Percentiles rank a stretch among this genome's conserved stretches.
Evolutionary conservation across 2,888 invertebrate species (phyloP).

Genomic region (Dioctria linearis): DNA sequence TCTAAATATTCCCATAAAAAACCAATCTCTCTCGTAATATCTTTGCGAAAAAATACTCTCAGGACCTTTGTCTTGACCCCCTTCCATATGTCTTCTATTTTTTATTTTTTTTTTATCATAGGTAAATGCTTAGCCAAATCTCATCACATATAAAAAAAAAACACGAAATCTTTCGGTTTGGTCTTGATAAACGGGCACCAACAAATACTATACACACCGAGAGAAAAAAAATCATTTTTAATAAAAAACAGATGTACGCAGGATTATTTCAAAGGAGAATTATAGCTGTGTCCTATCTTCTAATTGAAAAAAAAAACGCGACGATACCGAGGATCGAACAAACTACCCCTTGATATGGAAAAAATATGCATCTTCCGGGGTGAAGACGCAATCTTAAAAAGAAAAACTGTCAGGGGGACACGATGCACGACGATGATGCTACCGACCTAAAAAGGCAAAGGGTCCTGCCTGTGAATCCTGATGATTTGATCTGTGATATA

Average conservation of each 20-base stretch:
- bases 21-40: slow-evolving; percentile 24
- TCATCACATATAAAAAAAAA: slow-evolving; percentile 18
- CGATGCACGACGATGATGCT: neutral
- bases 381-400: slow-evolving; percentile 31
- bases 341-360: slow-evolving; percentile 45
- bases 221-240: slow-evolving; percentile 27
- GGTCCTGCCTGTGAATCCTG: slow-evolving; percentile 10
- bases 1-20: slow-evolving; percentile 3
- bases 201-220: neutral
- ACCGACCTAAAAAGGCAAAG: slow-evolving; percentile 2
- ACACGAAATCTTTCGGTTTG: neutral
- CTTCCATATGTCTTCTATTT: slow-evolving; percentile 15
- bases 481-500: neutral
- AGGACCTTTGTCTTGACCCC: slow-evolving; percentile 52
- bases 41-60: slow-evolving; percentile 49
- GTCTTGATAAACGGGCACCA: slow-evolving; percentile 2
- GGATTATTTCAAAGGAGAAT: slow-evolving; percentile 38
- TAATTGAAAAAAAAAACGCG: slow-evolving; percentile 36
- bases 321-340: neutral
- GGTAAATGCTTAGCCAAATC: slow-evolving; percentile 12
- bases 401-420: slow-evolving; percentile 30
- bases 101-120: neutral
- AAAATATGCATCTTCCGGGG: slow-evolving; percentile 51
- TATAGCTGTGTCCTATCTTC: slow-evolving; percentile 39
- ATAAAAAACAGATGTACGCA: slow-evolving; percentile 50